phyloP scores from a whole-genome alignment of 2,888 invertebrate genomes.

The Scaptomyza tumidula region DNA sequence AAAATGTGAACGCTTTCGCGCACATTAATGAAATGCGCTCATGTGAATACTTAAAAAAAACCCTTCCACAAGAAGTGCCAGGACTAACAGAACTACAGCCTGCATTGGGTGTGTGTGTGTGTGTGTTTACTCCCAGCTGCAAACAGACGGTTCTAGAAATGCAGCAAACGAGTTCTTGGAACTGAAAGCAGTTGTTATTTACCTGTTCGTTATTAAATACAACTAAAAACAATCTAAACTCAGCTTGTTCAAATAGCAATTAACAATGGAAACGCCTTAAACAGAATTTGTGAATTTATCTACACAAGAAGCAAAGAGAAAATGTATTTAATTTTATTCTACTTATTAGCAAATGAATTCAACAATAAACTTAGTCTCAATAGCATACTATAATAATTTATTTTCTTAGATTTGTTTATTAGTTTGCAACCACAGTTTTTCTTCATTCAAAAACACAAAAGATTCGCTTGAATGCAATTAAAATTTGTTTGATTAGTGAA shows the following conservation, averaged over 20 bases:
- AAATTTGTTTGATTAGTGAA: conserved; percentile 44
- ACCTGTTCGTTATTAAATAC: not conserved
- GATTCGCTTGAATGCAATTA: conserved; percentile 14
- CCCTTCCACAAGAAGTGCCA: conserved; percentile 6
- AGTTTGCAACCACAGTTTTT: not conserved
- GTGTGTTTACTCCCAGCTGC: conserved; percentile 11
- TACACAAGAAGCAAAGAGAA: too few relatives aligned
- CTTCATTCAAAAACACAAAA: not conserved
- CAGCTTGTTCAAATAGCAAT: not conserved
- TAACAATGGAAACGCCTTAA: too few relatives aligned
- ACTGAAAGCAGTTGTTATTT: not conserved
- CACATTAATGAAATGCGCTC: conserved; percentile 69
- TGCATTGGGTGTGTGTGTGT: not conserved
- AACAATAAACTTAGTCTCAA: not conserved
- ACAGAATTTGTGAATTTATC: too few relatives aligned
- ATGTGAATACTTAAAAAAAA: conserved; percentile 32
- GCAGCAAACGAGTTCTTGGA: conserved; percentile 7
- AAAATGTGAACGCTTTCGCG: conserved; percentile 64
- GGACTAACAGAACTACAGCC: conserved; percentile 6
- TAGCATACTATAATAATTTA: too few relatives aligned
- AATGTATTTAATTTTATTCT: too few relatives aligned
- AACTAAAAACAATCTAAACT: not conserved
- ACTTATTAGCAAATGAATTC: not conserved
- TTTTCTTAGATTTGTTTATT: not conserved
- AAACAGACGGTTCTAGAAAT: conserved; percentile 5